Evolutionary conservation across 1,140 invertebrate species (phyloP), one percentile per base, ranked within the genome.

Genomic region (Eubasilissa regina): DNA sequence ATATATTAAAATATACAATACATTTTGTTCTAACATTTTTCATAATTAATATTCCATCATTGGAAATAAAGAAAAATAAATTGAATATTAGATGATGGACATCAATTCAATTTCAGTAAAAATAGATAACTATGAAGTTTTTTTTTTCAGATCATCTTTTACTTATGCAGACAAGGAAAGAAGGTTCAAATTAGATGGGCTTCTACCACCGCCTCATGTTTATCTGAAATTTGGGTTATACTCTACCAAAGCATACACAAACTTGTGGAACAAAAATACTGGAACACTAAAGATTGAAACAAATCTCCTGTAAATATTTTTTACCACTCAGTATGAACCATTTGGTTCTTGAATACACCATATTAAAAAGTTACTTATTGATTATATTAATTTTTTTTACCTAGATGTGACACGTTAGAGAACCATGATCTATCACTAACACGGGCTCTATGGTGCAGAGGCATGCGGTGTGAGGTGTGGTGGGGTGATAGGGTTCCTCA

Each of bases 401-500:
- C 15, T 19, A 81, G 80, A 48, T 79, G 47, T 56, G 73, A 81
- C 55, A 51, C 75, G 10, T 45, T 81, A 12, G 70, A 75, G n/a
- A 72, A 62, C 15, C 17, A 25, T 17, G 72, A 76, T 21, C 58
- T 76, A 6, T 48, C 44, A 7, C 58, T 76, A 4, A 17, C 17
- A 15, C 12, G 58, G n/a, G 58, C 53, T 13, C 13, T 76, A 8
- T 62, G 15, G 43, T 15, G 15, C 13, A 62, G 11, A 15, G 43
- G 17, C 12, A 48, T 47, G 47, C 15, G n/a, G 11, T 12, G 35
- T 11, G 21, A 62, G 19, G 10, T 48, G 10, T 76, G 74, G 74
- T 48, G 74, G 43, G 74, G 74, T 12, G 74, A 48, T 17, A 35
- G 6, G 6, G 25, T 35, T 35, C 19, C 13, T 60, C 12, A 60